Percentiles rank a stretch among this genome's conserved stretches.
phyloP scores from a whole-genome alignment of 2,113 vertebrate species.

The Odontophorus gujanensis region DNA sequence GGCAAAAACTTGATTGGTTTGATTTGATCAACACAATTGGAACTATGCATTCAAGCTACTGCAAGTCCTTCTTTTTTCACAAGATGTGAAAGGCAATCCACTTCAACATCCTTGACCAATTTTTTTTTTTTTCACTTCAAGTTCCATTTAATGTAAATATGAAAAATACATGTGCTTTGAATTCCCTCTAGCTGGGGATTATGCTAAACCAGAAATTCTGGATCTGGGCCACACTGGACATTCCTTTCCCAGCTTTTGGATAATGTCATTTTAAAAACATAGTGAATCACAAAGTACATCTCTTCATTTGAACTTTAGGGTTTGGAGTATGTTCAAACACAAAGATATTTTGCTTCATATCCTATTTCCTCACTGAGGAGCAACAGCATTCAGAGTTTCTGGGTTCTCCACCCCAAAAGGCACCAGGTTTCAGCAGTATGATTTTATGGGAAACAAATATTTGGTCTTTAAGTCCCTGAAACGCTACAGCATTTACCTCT shows the following conservation, averaged over 20 bases:
- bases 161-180: slow-evolving; percentile 28
- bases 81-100: neutral
- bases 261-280: neutral
- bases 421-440: neutral
- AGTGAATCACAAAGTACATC: slow-evolving; percentile 36
- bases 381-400: neutral
- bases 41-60: neutral
- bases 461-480: neutral
- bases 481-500: slow-evolving; percentile 79
- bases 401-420: neutral
- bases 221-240: neutral
- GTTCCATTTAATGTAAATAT: neutral
- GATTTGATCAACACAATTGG: neutral
- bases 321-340: slow-evolving; percentile 13
- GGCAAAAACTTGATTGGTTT: neutral
- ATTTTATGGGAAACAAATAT: neutral
- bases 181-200: neutral
- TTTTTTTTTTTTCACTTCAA: neutral
- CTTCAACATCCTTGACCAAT: neutral
- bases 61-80: neutral
- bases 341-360: neutral
- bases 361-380: neutral
- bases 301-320: slow-evolving; percentile 27
- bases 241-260: slow-evolving; percentile 36
- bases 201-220: slow-evolving; percentile 14